Base-by-base conservation (phyloP, 1,140 invertebrate genomes). In the Ceratitis capitata region DNA sequence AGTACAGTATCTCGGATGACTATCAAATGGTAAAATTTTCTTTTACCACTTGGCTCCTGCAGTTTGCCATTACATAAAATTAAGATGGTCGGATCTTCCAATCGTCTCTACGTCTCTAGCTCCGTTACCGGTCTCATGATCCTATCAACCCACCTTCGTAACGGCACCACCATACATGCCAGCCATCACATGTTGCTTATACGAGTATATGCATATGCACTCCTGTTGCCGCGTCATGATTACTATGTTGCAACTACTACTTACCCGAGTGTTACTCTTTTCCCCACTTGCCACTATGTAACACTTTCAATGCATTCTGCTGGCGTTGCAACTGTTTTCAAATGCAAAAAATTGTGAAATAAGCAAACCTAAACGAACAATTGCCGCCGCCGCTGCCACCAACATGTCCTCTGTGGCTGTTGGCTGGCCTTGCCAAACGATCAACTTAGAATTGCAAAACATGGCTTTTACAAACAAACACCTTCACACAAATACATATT, bases 301-400 rank as follows among this genome's bases (percentile, higher is more conserved):
- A 45, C 69, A 19, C 39, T 78, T 78, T 9, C 69, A 78, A 78
- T n/a, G n/a, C n/a, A n/a, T 45, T 78, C 69, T 45, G 69, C 69
- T 78, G 32, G 69, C 69, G 19, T 32, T 78, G 69, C 35, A 78
- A 19, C 39, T 78, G 69, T 45, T 78, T 78, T 78, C 39, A 78
- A 78, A 78, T 78, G 69, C 39, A 78, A 78, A 78, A 42, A 78
- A 45, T 78, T 78, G 69, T 39, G 39, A 78, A 78, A 78, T n/a
- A 45, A 78, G 39, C 69, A 78, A n/a, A 78, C 32, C 19, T 45
- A 78, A 45, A 78, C 39, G 69, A 78, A 78, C 69, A 78, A 78
- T 47, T 78, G 64, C 29, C 29, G 58, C 29, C 29, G 29, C 35
- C n/a, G n/a, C n/a, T n/a, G n/a, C n/a, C n/a, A n/a, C n/a, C n/a